Base-by-base conservation (phyloP, 2,888 invertebrate genomes). In the Himalopsyche tibetana region DNA sequence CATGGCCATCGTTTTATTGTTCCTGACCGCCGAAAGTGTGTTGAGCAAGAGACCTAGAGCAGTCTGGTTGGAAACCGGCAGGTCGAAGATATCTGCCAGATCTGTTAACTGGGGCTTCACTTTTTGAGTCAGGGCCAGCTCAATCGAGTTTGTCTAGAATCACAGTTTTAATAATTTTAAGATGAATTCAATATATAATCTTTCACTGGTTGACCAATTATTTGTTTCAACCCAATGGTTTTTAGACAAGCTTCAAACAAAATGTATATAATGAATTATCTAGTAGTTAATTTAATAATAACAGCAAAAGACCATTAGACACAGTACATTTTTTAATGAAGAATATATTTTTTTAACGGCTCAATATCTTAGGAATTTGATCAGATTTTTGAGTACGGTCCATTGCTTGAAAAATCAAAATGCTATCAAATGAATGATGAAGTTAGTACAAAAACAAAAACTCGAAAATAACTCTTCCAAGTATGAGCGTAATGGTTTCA, bases 11-110 rank as follows among this genome's bases (percentile, higher is more conserved):
- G 95, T 95, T 63, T 96, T 96, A 91, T 97, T 97, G 89, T 95
- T 95, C 88, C 95, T 93, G 89, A 97, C 94, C 88, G 94, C 94
- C 51, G 95, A 95, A 83, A 97, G 92, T 86, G 96, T 95, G 1
- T 94, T 93, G 89, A 97, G 94, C 87, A 97, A 92, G 89, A 95
- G 94, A 55, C 95, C 95, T 74, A 96, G 93, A 79, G 96, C 95
- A 0, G 97, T 96, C 91, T 96, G 95, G 92, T 97, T 97, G 88
- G 95, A 94, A 12, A 96, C 95, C 3, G 96, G 96, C 87, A 94
- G 95, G 91, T 97, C 96, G 89, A 97, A 94, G 40, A 96, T 95
- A 90, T 97, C 97, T 55, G 95, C 94, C 88, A 97, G 92, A 38
- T 96, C 94, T 0, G 94, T 95, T 87, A 97, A 91, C 82, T 96